Conservation (phyloP, 2,888 invertebrate genomes). For the Dromius quadrimaculatus region DNA sequence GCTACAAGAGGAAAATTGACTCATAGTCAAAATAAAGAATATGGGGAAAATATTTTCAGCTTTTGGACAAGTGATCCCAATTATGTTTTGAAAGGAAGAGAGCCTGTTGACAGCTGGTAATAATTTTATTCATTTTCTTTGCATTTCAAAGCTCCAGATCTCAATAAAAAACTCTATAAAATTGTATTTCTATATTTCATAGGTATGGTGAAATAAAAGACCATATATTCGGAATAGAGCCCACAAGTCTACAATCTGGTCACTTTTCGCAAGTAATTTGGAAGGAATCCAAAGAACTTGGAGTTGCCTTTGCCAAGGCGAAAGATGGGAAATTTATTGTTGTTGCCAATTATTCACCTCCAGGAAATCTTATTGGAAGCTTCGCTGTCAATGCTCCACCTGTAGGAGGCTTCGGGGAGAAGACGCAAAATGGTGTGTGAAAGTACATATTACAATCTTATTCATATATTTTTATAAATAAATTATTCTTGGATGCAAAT, state of each 20-base stretch:
- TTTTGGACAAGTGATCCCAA: conserved; percentile 77
- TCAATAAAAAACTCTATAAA: no score
- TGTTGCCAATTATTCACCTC: conserved; percentile 90
- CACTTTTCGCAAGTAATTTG: conserved; percentile 86
- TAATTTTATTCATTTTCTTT: conserved; percentile 14
- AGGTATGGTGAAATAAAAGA: conserved; percentile 78
- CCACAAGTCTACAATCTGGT: conserved; percentile 74
- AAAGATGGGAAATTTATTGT: conserved; percentile 80
- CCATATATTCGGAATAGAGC: conserved; percentile 77
- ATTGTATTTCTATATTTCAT: neutral
- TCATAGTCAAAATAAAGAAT: conserved; percentile 72
- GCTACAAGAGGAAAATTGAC: conserved; percentile 69
- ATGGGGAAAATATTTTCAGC: conserved; percentile 79
- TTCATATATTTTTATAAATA: conserved; percentile 1
- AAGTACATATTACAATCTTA: neutral
- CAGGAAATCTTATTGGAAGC: conserved; percentile 85
- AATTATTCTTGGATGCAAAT: neutral
- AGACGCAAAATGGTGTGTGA: conserved; percentile 3
- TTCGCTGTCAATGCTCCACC: conserved; percentile 81
- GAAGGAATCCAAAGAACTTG: conserved; percentile 80
- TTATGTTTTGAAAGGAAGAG: conserved; percentile 74
- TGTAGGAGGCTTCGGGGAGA: conserved; percentile 63
- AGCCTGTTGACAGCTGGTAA: conserved; percentile 79
- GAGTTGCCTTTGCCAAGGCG: conserved; percentile 77
- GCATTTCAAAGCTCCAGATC: no score